Conservation (phyloP, 2,113 vertebrate genomes). For the Gymnorhina tibicen region DNA sequence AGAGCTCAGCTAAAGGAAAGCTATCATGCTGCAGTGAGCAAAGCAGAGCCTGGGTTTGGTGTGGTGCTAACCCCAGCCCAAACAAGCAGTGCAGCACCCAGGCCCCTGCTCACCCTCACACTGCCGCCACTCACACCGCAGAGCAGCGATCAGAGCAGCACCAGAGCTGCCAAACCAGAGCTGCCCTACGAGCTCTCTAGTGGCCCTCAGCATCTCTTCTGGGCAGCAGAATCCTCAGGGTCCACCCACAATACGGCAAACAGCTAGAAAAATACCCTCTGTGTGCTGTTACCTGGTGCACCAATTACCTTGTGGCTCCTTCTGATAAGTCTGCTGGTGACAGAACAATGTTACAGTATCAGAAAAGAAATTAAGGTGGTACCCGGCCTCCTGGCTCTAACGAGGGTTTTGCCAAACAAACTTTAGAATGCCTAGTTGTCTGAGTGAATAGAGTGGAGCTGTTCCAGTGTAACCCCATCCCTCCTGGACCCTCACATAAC, state of each 20-base stretch:
- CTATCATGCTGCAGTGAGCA: fast-evolving
- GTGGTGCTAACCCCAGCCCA: background rate
- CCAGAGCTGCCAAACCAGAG: background rate
- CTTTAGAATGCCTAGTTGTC: background rate
- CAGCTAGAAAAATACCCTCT: background rate
- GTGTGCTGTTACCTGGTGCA: background rate
- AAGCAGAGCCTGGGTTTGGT: background rate
- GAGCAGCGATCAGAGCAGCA: no score
- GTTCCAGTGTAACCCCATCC: no score
- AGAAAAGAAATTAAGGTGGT: background rate
- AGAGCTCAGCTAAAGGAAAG: background rate
- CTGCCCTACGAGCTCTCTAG: fast-evolving
- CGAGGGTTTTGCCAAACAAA: background rate
- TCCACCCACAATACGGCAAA: background rate
- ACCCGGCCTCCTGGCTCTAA: fast-evolving
- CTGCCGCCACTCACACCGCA: fast-evolving
- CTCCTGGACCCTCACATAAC: no score
- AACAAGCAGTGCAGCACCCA: background rate
- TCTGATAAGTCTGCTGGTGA: fast-evolving
- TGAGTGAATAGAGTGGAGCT: background rate
- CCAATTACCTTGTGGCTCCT: background rate
- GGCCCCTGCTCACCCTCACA: fast-evolving
- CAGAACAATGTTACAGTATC: background rate
- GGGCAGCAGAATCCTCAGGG: background rate
- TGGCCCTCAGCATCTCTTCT: background rate